Percentiles rank a stretch among this genome's conserved stretches.
phyloP scores from a whole-genome alignment of 2,113 vertebrate species.

The human (Homo sapiens) region GRCh38 chr3:36742001-36742500 shows the following conservation, averaged over 20 bases:
- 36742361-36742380: neutral
- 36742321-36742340: neutral
- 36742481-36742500: neutral
- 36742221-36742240: neutral
- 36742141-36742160: neutral
- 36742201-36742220: neutral
- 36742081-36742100: neutral
- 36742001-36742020: neutral
- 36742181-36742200: neutral
- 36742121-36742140: neutral
- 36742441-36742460: neutral
- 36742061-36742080: neutral
- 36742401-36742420: neutral
- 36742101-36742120: neutral
- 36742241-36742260: neutral
- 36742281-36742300: accelerated
- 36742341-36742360: neutral
- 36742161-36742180: neutral
- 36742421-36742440: neutral
- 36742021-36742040: neutral
- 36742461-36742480: neutral
- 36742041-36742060: neutral
- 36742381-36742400: neutral
- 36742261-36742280: neutral
- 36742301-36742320: neutral